Evolutionary conservation across 2,113 vertebrate species (phyloP), one percentile per base, ranked within the genome.

Genomic region (Apteryx owenii): DNA sequence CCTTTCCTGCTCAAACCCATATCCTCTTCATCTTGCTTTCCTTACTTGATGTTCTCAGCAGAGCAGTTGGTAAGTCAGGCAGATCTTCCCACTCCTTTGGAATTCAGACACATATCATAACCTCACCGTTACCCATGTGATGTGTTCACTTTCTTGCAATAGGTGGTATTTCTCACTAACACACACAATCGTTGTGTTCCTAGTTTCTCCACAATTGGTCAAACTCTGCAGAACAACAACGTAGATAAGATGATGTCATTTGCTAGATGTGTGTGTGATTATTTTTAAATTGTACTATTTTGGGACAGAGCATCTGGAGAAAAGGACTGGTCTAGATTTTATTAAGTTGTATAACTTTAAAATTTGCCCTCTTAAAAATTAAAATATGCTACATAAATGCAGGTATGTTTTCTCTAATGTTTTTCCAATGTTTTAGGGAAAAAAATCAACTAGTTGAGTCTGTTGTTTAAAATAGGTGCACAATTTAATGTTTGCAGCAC

Each of bases 11-110:
- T 93, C 97, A 95, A 96, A 97, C 90, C 89, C 91, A 25, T 94
- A 95, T 95, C 77, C 91, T 70, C 62, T 95, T 71, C 94, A 89
- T 97, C 91, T 98, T 95, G 96, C 96, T 95, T 97, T 96, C 95
- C 88, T 97, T 97, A 88, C 82, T 94, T 95, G 95, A 50, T 97
- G 96, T 96, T 96, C 65, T 94, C 96, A 97, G 96, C 97, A 97
- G 95, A 98, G 91, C 95, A 97, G 93, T 92, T 98, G 95, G 96
- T 97, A 97, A 97, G 97, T 98, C 50, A 71, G 82, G 46, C 70
- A 95, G 93, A 94, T 81, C 93, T 94, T 73, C 85, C 94, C 85
- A 66, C 75, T 91, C 86, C 69, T 85, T 85, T 65, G 80, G 10
- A 95, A 71, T 90, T 95, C 86, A 96, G 94, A 36, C 89, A 94